Evolutionary conservation across 2,888 invertebrate species (phyloP), one percentile per base, ranked within the genome.

Genomic region (Acanthopleura granulata): DNA sequence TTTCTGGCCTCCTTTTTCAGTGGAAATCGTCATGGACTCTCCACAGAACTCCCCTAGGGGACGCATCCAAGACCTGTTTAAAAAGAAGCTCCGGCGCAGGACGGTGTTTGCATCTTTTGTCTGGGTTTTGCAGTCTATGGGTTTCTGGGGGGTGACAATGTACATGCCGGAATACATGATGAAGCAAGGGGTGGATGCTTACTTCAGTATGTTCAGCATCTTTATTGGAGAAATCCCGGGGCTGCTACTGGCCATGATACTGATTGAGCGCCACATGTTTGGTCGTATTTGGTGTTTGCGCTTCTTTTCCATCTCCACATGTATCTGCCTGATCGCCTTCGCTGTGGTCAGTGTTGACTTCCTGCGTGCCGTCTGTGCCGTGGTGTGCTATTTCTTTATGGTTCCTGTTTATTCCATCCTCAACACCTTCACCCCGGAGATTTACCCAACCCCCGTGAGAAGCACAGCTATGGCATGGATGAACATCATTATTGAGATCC

Each of bases 201-300:
- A 86, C 77, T 82, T 87, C 70, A 85, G 82, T 74, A 85, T 84
- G 82, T 87, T 87, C 72, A 82, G 83, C 12, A 82, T 86, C 0
- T 87, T 86, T 75, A 79, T 87, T 27, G 86, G 84, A 27, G 86
- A 87, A 76, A 78, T 87, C 15, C 87, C 87, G 11, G 87, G 87
- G 14, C 73, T 87, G 12, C 76, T 79, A 72, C 74, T 87, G 27
- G 86, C 87, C 14, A 85, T 87, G 84, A 75, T 84, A 61, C 77
- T 86, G 30, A 82, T 87, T 29, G 86, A 86, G 71, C 82, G 81
- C 16, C 79, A 83, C 72, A 83, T 82, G 81, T 75, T 87, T 0
- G 87, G 87, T 0, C 78, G 87, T 50, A 83, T 87, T 49, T 79
- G 81, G n/a, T 85, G 85, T 74, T 76, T 87, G n/a, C 76, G 83